Evolutionary conservation across 2,888 invertebrate species (phyloP), one percentile per base, ranked within the genome.

Genomic region (Aphodius sticticus): DNA sequence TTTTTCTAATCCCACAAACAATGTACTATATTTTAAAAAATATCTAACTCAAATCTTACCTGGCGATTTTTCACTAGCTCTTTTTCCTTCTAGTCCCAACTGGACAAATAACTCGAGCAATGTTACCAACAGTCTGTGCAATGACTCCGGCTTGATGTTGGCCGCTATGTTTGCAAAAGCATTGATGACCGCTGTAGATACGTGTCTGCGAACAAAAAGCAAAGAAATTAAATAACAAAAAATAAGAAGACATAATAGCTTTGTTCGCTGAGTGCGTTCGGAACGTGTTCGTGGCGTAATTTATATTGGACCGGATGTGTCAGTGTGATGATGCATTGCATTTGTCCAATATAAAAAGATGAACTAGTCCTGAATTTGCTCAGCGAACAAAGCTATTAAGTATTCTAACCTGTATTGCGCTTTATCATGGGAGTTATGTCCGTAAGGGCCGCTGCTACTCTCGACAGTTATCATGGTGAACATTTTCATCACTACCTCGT

Each of bases 401-500:
- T 53, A 53, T 3, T 2, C 71, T 2, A 81, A 91, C 91, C 90
- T 89, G 85, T 92, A 92, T 82, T 92, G 92, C 82, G 91, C 91
- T 82, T 92, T 92, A 81, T 93, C 92, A 80, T 93, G 93, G 2
- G 92, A 91, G 81, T 92, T 91, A 26, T 92, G 91, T 1, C 92
- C 92, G 84, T 95, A 95, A 0, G 94, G 93, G 0, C 95, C 92
- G 82, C 95, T 96, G 81, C 97, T 96, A 6, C 97, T 96, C 86
- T 98, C 97, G 12, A 98, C 95, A 0, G 97, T 97, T 85, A 99
- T 97, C 88, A 96, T 96, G 0, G 96, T 96, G 90, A 99, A 99
- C 96, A 99, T 97, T 86, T 96, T 94, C 98, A 99, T 98, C 82
- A 99, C 97, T 88, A 97, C 97, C 85, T 97, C 97, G 87, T 98